Percentiles rank a stretch among this genome's conserved stretches.
These are phyloP conservation scores for Alligator sinensis DNA, from an alignment of 2,113 vertebrate genomes.

Conservation along the genomic window DNA sequence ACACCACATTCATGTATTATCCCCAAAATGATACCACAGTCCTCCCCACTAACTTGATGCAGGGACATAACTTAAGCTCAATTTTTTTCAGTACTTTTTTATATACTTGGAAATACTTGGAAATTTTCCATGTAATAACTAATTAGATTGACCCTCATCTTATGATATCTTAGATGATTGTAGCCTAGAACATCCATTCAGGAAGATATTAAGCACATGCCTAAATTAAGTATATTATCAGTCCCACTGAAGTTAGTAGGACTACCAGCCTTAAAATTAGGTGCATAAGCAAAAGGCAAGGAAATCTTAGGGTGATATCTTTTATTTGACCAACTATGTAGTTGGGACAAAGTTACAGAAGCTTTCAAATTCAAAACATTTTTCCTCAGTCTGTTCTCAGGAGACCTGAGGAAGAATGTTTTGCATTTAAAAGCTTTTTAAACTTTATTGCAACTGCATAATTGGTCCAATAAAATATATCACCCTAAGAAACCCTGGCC, in stretches of 20 bases:
- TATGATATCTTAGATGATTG: neutral
- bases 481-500: too few relatives aligned
- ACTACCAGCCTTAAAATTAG: neutral
- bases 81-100: neutral
- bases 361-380: too few relatives aligned
- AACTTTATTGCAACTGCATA: too few relatives aligned
- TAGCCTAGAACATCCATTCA: neutral
- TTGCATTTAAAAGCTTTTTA: too few relatives aligned
- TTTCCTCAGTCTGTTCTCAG: too few relatives aligned
- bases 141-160: neutral
- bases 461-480: too few relatives aligned
- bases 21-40: rapidly evolving
- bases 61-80: too few relatives aligned
- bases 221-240: neutral
- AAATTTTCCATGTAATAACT: neutral
- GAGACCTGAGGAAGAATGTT: too few relatives aligned
- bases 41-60: neutral
- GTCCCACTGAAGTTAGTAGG: neutral
- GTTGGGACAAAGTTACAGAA: too few relatives aligned
- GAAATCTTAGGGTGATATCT: too few relatives aligned
- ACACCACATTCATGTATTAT: neutral
- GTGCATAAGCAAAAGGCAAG: too few relatives aligned
- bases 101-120: neutral
- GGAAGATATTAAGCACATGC: neutral
- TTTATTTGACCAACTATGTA: too few relatives aligned